Conservation (phyloP, 2,113 vertebrate species). For the Tragelaphus imberbis region DNA sequence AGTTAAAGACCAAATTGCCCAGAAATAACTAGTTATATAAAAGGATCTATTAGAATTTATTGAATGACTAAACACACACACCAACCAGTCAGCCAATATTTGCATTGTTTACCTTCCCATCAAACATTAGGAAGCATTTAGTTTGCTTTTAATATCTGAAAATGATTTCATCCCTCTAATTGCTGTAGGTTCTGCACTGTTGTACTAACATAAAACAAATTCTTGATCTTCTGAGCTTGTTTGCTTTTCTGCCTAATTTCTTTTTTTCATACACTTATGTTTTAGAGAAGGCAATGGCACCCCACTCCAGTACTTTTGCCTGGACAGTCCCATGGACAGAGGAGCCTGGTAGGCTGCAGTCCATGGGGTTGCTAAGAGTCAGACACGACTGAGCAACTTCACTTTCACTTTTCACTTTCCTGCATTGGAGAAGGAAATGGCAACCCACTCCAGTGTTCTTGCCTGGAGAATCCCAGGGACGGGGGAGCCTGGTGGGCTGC, state of each 20-base stretch:
- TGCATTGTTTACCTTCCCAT: slow-evolving; percentile 1
- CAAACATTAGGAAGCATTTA: neutral
- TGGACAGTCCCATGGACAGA: too few relatives aligned
- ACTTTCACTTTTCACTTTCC: too few relatives aligned
- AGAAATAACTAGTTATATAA: slow-evolving; percentile 42
- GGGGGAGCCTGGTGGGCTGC: too few relatives aligned
- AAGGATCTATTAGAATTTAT: slow-evolving; percentile 17
- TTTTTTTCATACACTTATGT: neutral
- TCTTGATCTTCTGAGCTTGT: slow-evolving; percentile 18
- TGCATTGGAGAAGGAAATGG: too few relatives aligned
- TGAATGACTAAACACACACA: slow-evolving; percentile 6
- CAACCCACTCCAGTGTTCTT: too few relatives aligned
- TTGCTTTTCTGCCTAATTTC: neutral
- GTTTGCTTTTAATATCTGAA: slow-evolving; percentile 40
- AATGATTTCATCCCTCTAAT: neutral
- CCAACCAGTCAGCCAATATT: neutral
- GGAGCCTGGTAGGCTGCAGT: too few relatives aligned
- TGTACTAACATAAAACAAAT: neutral
- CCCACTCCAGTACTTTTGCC: too few relatives aligned
- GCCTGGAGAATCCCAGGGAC: too few relatives aligned
- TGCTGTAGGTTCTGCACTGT: neutral
- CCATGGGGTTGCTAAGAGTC: too few relatives aligned
- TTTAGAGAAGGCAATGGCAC: too few relatives aligned
- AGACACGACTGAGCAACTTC: too few relatives aligned
- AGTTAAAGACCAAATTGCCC: slow-evolving; percentile 7